Evolutionary conservation across 1,140 invertebrate species (phyloP).

Genomic region (Adoxophyes honmai): DNA sequence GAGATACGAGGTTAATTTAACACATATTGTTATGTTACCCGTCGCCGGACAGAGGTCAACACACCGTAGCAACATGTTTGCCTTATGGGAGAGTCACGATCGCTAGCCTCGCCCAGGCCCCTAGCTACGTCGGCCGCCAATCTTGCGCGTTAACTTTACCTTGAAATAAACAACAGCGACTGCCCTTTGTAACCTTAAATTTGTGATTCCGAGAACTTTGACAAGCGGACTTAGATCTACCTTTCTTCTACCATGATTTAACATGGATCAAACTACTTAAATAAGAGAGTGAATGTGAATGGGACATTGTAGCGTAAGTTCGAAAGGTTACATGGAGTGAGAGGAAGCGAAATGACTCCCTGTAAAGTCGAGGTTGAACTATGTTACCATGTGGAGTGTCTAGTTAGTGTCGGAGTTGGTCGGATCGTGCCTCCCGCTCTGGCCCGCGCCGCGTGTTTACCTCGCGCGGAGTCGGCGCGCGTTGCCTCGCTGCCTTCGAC

Average conservation of each 20-base stretch:
- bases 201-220: no score
- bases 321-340: not conserved
- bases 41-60: not conserved
- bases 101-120: no score
- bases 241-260: no score
- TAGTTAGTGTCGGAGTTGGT: not conserved
- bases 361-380: slow-evolving; percentile 2
- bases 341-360: not conserved
- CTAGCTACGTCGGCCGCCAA: no score
- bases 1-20: not conserved
- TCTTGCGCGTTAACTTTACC: no score
- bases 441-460: slow-evolving; percentile 4
- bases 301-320: no score
- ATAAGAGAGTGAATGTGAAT: no score
- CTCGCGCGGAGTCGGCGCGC: not conserved
- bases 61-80: slow-evolving; percentile 1
- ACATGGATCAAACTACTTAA: no score
- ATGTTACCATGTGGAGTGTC: slow-evolving; percentile 1
- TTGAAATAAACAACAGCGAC: no score
- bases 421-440: not conserved
- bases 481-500: not conserved
- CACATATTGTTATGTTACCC: not conserved
- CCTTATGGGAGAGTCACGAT: no score
- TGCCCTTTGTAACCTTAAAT: no score
- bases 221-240: no score